Evolutionary conservation across 2,797 vertebrate genomes (phyloP).

Genomic region (Gymnoscopelus braueri): DNA sequence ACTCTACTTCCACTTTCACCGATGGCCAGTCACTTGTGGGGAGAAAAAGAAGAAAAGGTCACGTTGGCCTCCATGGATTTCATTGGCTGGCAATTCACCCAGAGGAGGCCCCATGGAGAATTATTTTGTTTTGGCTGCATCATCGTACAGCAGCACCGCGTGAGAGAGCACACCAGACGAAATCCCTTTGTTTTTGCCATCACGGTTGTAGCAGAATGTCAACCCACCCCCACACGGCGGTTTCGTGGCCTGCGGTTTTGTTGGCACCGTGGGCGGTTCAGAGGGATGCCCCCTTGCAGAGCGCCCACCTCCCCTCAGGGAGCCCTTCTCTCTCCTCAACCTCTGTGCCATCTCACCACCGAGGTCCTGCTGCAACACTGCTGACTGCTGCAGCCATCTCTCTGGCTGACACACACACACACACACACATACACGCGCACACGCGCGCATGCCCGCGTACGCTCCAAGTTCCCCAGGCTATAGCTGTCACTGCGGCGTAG

Average conservation of each 20-base stretch:
- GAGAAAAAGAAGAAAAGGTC: not conserved
- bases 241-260: too few species aligned
- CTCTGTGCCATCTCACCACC: conserved; percentile 24
- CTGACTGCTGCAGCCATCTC: conserved; percentile 30
- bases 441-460: conserved; percentile 34
- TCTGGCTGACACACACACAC: conserved; percentile 23
- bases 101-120: not conserved
- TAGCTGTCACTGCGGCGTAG: conserved; percentile 52
- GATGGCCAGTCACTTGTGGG: not conserved
- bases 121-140: conserved; percentile 1
- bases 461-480: conserved; percentile 35
- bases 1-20: not conserved
- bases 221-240: too few species aligned
- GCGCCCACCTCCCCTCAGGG: too few species aligned
- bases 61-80: not conserved
- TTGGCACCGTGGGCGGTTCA: too few species aligned
- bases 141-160: not conserved
- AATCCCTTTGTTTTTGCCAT: not conserved
- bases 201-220: not conserved
- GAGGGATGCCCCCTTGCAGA: too few species aligned
- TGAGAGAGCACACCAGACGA: not conserved
- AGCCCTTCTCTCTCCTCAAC: not conserved
- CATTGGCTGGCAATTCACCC: not conserved
- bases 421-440: not conserved
- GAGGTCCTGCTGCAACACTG: conserved; percentile 19